Evolutionary conservation across 2,113 vertebrate genomes (phyloP).

Genomic region (Hypanus sabinus): DNA sequence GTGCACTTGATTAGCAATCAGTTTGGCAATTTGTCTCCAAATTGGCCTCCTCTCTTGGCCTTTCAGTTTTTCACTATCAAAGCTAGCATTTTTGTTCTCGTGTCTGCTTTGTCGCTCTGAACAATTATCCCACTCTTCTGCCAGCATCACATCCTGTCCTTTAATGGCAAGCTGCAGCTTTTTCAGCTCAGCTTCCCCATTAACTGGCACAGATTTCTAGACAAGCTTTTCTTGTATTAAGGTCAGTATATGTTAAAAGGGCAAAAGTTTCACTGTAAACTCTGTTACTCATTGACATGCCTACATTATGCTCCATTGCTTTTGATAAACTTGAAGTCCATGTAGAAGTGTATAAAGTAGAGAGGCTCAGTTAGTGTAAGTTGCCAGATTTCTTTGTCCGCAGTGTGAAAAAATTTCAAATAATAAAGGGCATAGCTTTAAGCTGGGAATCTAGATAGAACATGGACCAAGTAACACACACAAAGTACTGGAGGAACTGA

Average conservation of each 20-base stretch:
- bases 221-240: not conserved
- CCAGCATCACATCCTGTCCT: not conserved
- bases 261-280: not conserved
- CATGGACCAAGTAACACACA: no score
- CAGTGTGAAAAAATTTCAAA: no score
- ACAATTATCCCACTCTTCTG: slow-evolving; percentile 1
- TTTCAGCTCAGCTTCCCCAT: not conserved
- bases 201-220: not conserved
- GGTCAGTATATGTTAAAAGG: not conserved
- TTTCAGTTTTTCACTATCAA: not conserved
- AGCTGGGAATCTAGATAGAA: no score
- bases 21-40: not conserved
- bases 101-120: not conserved
- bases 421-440: no score
- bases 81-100: slow-evolving; percentile 4
- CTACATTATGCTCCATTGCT: not conserved
- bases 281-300: not conserved
- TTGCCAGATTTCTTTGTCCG: no score
- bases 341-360: no score
- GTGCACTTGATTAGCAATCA: slow-evolving; percentile 21
- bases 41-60: not conserved
- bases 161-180: not conserved
- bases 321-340: not conserved
- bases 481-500: no score
- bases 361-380: no score